Conservation (phyloP, 2,888 invertebrate genomes). For the Apamea crenata region DNA sequence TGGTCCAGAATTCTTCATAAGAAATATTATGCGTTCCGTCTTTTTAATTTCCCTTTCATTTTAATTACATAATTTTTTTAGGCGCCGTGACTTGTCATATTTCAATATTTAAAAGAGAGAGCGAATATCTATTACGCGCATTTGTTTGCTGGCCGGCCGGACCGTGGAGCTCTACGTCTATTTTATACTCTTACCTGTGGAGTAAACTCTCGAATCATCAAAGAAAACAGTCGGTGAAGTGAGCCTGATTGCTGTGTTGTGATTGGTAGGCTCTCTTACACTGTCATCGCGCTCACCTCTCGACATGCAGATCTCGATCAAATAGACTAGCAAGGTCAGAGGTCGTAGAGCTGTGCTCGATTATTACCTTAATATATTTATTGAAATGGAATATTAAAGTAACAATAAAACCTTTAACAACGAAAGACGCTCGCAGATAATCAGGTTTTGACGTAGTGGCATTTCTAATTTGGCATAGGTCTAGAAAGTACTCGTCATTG, state of each 20-base stretch:
- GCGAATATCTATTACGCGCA: neutral
- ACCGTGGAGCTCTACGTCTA: slow-evolving; percentile 37
- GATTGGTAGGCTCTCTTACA: slow-evolving; percentile 74
- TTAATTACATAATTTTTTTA: neutral
- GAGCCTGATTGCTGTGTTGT: slow-evolving; percentile 82
- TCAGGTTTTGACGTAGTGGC: neutral
- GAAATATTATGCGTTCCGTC: neutral
- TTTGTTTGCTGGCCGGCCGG: neutral
- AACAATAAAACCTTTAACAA: slow-evolving; percentile 5
- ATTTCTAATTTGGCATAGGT: neutral
- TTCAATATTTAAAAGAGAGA: slow-evolving; percentile 1
- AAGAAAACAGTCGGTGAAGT: slow-evolving; percentile 85
- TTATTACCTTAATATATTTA: slow-evolving; percentile 46
- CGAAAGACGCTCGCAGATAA: neutral
- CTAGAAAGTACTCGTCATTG: neutral
- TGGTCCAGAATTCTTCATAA: neutral
- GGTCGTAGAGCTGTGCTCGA: slow-evolving; percentile 57
- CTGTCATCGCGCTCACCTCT: slow-evolving; percentile 74
- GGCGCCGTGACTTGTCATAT: neutral
- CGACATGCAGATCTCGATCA: slow-evolving; percentile 70
- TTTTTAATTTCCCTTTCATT: neutral
- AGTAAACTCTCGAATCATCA: slow-evolving; percentile 81
- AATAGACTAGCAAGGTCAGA: slow-evolving; percentile 77
- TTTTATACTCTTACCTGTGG: slow-evolving; percentile 30
- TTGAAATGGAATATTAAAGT: slow-evolving; percentile 30